Conservation (phyloP, 2,113 vertebrate species). For the Bufo gargarizans region DNA sequence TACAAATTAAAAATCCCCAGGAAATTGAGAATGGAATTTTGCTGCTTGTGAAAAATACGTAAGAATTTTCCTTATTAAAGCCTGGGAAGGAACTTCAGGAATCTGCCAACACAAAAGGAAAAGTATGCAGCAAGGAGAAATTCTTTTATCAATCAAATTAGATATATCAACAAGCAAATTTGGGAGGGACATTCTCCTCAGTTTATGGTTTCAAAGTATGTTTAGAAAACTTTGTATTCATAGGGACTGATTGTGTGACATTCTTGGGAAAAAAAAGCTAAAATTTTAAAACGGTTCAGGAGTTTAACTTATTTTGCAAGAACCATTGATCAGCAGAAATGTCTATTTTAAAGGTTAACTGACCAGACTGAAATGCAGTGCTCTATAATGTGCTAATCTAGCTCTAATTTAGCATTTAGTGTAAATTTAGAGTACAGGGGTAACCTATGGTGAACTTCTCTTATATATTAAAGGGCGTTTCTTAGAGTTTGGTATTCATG, state of each 20-base stretch:
- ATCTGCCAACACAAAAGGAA: constrained; percentile 74
- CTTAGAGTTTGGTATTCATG: too few species aligned
- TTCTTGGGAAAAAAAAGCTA: background rate
- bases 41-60: constrained; percentile 73
- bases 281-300: background rate
- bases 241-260: constrained; percentile 9
- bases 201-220: constrained; percentile 19
- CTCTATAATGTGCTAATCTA: background rate
- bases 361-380: background rate
- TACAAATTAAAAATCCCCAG: constrained; percentile 82
- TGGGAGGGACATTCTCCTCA: constrained; percentile 15
- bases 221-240: constrained; percentile 18
- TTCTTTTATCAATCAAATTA: constrained; percentile 60
- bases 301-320: constrained; percentile 17
- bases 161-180: constrained; percentile 46
- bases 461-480: background rate
- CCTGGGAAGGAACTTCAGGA: constrained; percentile 77
- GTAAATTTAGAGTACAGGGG: background rate
- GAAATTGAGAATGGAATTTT: constrained; percentile 79
- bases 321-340: background rate
- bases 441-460: background rate
- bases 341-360: background rate
- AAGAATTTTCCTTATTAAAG: constrained; percentile 77
- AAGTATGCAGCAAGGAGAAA: constrained; percentile 71
- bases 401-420: background rate